Evolutionary conservation across 2,888 invertebrate species (phyloP).

Genomic region (Drosophila setosimentum): DNA sequence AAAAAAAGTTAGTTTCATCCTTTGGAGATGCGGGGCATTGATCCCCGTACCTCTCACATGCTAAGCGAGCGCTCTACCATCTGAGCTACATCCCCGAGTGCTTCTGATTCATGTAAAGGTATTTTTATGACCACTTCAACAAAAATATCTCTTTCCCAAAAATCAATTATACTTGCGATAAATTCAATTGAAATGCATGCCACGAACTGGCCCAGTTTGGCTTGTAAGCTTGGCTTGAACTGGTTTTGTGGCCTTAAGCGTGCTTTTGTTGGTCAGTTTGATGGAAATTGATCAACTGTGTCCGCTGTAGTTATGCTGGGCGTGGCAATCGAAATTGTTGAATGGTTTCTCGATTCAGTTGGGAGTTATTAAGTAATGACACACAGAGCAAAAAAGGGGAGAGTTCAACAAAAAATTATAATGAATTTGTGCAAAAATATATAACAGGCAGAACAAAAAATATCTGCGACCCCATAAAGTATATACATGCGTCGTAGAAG

Average conservation of each 20-base stretch:
- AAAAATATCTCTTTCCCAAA: conserved; percentile 10
- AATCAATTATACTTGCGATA: conserved; percentile 39
- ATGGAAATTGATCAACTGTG: neutral
- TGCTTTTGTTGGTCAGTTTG: neutral
- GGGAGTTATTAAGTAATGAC: too few relatives aligned
- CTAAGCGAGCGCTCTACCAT: conserved; percentile 86
- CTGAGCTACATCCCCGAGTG: conserved; percentile 85
- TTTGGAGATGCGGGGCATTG: conserved; percentile 85
- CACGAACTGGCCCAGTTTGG: conserved; percentile 32
- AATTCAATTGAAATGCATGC: conserved; percentile 60
- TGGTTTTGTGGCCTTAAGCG: conserved; percentile 61
- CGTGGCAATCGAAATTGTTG: conserved; percentile 1
- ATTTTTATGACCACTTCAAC: neutral
- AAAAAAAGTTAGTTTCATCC: conserved; percentile 27
- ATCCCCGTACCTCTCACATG: conserved; percentile 86
- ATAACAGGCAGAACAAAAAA: neutral
- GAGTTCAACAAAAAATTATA: neutral
- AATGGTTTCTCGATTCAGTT: neutral
- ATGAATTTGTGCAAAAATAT: neutral
- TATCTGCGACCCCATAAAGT: neutral
- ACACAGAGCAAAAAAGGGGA: too few relatives aligned
- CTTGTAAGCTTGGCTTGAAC: conserved; percentile 45
- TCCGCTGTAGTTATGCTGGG: neutral
- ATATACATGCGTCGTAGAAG: neutral
- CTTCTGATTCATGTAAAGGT: conserved; percentile 8